Conservation (phyloP, 1,140 invertebrate species). For the Nautilus pompilius region DNA sequence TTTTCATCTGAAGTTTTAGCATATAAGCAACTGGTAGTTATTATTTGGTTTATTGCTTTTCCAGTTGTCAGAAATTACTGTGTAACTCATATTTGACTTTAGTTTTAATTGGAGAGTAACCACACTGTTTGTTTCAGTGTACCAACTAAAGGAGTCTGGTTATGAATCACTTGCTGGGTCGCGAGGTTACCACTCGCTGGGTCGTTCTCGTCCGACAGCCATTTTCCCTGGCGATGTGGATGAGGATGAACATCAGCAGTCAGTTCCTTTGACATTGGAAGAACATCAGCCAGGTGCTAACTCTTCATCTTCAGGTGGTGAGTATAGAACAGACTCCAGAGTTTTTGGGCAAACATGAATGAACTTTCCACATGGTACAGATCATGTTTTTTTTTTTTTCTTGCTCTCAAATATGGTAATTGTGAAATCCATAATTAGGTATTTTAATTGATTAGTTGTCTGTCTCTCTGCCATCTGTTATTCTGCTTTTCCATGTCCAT, state of each 20-base stretch:
- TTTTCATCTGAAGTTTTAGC: too few species aligned
- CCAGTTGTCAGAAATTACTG: background rate
- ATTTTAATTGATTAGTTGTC: background rate
- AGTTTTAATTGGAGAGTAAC: background rate
- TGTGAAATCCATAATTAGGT: background rate
- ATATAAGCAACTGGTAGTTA: background rate
- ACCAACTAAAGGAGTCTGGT: slow-evolving; percentile 44
- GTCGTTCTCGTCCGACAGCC: slow-evolving; percentile 21
- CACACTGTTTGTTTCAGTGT: slow-evolving; percentile 19
- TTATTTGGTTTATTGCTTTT: background rate
- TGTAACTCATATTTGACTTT: background rate
- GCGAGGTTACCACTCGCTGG: slow-evolving; percentile 28
- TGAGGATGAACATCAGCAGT: slow-evolving; percentile 30
- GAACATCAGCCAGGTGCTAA: slow-evolving; percentile 23
- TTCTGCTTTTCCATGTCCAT: too few species aligned
- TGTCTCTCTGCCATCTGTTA: too few species aligned
- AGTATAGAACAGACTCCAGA: background rate
- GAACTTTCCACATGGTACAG: too few species aligned
- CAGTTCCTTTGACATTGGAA: slow-evolving; percentile 21
- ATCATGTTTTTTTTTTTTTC: too few species aligned
- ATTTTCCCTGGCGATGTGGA: slow-evolving; percentile 45
- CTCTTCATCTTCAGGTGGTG: slow-evolving; percentile 1
- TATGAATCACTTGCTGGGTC: slow-evolving; percentile 47
- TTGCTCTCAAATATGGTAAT: background rate
- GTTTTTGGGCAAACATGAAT: background rate